A percentile compares a stretch with the other conserved stretches of the same genome.
Conservation (phyloP, 2,113 vertebrate genomes). For the Ahaetulla prasina region DNA sequence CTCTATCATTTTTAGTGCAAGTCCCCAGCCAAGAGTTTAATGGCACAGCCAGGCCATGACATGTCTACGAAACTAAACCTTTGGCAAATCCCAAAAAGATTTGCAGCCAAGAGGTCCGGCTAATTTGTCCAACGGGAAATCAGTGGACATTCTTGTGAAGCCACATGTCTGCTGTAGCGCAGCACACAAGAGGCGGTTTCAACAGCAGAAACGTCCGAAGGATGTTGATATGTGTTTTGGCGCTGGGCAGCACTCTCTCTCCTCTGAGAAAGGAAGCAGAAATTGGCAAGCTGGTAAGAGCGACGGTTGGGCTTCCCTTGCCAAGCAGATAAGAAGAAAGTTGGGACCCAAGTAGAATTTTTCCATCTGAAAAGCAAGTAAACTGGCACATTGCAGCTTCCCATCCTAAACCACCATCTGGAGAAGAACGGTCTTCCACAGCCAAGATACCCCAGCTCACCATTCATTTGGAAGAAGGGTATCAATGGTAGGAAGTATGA, state of each 20-base stretch:
- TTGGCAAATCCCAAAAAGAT: not conserved
- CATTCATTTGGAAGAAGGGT: not conserved
- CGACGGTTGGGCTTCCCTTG: not conserved
- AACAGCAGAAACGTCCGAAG: accelerated
- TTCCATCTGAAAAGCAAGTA: not conserved
- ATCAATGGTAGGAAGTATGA: not conserved
- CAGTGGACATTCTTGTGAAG: not conserved
- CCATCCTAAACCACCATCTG: not conserved
- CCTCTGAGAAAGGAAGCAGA: accelerated
- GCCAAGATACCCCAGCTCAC: not conserved
- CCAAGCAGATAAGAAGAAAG: not conserved
- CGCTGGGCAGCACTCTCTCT: not conserved
- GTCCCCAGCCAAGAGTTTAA: accelerated
- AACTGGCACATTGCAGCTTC: not conserved
- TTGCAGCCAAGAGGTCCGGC: not conserved
- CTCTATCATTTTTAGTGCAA: not conserved
- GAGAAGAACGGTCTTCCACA: not conserved
- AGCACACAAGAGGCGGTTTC: accelerated
- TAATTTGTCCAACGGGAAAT: not conserved
- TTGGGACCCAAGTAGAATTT: not conserved
- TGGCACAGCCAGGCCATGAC: not conserved
- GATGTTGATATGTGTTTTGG: not conserved
- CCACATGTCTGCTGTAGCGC: not conserved
- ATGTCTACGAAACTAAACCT: not conserved
- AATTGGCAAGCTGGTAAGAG: not conserved